These are phyloP conservation scores for Netelia inedita DNA, from an alignment of 2,888 invertebrate species.

Conservation along the genomic window DNA sequence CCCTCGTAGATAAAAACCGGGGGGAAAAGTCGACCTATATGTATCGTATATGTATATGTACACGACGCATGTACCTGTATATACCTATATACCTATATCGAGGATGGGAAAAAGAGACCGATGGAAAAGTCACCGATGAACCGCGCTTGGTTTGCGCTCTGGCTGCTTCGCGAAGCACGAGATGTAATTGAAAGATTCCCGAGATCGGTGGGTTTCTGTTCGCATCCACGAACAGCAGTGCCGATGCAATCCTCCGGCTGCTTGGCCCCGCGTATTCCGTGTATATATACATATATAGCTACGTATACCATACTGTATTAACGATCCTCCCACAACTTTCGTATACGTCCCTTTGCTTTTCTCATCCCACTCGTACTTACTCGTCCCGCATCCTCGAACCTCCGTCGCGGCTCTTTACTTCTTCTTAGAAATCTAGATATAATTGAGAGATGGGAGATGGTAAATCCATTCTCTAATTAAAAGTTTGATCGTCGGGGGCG, in stretches of 20 bases:
- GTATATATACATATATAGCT: background rate
- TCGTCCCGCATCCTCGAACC: slow-evolving; percentile 21
- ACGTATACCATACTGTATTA: slow-evolving; percentile 1
- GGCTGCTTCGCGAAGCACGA: slow-evolving; percentile 61
- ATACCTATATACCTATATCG: background rate
- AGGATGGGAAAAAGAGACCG: slow-evolving; percentile 11
- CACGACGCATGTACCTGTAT: background rate
- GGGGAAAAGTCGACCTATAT: background rate
- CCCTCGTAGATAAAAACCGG: slow-evolving; percentile 20
- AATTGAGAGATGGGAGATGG: slow-evolving; percentile 65
- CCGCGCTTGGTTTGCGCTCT: slow-evolving; percentile 44
- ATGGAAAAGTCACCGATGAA: slow-evolving; percentile 58
- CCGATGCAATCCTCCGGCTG: slow-evolving; percentile 45
- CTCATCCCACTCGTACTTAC: slow-evolving; percentile 26
- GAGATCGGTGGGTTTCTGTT: slow-evolving; percentile 60
- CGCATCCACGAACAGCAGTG: slow-evolving; percentile 50
- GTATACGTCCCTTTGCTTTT: slow-evolving; percentile 30
- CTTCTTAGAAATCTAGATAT: slow-evolving; percentile 61
- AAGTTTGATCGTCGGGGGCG: slow-evolving; percentile 63
- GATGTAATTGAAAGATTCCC: slow-evolving; percentile 68
- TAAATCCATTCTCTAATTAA: slow-evolving; percentile 68
- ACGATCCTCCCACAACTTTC: slow-evolving; percentile 34
- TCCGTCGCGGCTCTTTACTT: slow-evolving; percentile 33
- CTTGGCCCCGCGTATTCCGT: background rate
- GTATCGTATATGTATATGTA: background rate